Evolutionary conservation across 2,888 invertebrate genomes (phyloP).

Genomic region (Melitaea athalia): DNA sequence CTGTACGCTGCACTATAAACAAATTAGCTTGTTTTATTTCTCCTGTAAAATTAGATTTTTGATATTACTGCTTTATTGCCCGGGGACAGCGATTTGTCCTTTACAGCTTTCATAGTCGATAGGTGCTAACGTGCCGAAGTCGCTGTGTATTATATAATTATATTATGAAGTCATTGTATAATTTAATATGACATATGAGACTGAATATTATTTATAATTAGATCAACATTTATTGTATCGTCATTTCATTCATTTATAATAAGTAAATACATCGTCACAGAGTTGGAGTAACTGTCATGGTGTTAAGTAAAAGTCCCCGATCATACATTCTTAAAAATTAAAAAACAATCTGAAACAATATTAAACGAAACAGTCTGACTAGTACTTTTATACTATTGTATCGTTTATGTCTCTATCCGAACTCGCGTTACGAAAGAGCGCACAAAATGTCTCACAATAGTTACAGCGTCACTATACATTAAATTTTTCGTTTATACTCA

Average conservation of each 20-base stretch:
- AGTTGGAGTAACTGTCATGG: constrained; percentile 31
- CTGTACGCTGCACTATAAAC: no score
- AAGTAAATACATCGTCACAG: constrained; percentile 9
- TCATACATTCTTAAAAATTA: constrained; percentile 28
- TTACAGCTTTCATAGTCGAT: background rate
- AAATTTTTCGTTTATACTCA: background rate
- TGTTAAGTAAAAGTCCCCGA: constrained; percentile 8
- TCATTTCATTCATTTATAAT: constrained; percentile 11
- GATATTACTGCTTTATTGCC: no score
- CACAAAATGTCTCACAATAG: background rate
- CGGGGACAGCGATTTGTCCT: no score
- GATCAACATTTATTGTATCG: constrained; percentile 2
- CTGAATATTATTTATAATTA: background rate
- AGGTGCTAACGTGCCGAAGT: background rate
- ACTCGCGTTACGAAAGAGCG: background rate
- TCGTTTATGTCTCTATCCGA: constrained; percentile 8
- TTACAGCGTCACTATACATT: constrained; percentile 2
- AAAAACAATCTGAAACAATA: constrained; percentile 19
- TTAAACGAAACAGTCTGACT: constrained; percentile 34
- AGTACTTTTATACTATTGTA: constrained; percentile 28
- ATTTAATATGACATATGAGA: background rate
- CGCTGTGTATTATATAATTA: background rate
- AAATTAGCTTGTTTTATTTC: no score
- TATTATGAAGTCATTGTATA: background rate
- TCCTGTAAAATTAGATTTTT: no score